Conservation (phyloP, 1,140 invertebrate genomes). For the Zaprionus gabonicus region DNA sequence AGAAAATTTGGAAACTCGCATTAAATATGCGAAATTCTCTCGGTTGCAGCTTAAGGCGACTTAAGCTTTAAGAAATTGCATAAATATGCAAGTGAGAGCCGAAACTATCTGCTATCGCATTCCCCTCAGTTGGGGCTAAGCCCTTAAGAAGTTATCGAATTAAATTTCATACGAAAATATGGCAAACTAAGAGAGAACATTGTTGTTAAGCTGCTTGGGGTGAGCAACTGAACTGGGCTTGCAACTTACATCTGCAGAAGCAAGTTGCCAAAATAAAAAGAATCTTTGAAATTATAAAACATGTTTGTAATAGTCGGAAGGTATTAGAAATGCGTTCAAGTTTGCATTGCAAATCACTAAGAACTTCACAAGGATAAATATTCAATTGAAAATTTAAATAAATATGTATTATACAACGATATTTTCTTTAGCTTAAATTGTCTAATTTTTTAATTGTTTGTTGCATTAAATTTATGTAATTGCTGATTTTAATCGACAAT, state of each 20-base stretch:
- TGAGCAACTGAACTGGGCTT: not conserved
- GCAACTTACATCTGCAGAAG: not conserved
- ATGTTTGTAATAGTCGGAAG: not conserved
- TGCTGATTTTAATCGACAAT: no score
- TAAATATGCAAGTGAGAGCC: constrained; percentile 16
- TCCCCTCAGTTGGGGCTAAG: not conserved
- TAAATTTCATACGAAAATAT: constrained; percentile 1
- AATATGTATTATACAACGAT: no score
- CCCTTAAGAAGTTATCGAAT: constrained; percentile 4
- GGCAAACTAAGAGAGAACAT: not conserved
- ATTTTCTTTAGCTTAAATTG: no score
- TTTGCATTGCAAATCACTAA: not conserved
- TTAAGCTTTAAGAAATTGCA: constrained; percentile 38
- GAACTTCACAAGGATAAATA: not conserved
- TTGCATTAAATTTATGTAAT: no score
- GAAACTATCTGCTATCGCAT: not conserved
- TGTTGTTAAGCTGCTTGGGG: not conserved
- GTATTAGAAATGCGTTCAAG: not conserved
- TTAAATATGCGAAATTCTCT: constrained; percentile 5
- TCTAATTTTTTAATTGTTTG: no score
- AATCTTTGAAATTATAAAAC: not conserved
- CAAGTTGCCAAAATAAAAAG: not conserved
- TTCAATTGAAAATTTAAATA: no score
- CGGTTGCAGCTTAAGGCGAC: constrained; percentile 22
- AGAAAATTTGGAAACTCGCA: not conserved